Conservation (phyloP, 2,113 vertebrate genomes). For the Trichomycterus rosablanca region DNA sequence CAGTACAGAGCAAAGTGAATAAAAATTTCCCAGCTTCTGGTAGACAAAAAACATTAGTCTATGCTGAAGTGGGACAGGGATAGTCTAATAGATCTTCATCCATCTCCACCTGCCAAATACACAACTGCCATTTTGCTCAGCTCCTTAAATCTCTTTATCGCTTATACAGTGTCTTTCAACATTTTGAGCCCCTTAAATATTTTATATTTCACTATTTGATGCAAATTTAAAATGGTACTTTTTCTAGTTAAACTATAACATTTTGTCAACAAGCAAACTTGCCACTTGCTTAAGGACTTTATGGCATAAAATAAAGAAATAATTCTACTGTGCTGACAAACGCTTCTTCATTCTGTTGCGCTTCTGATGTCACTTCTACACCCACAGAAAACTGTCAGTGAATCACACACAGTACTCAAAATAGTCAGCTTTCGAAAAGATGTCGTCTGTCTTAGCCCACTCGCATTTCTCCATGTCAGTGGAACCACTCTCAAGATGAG, state of each 20-base stretch:
- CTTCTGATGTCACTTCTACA: slow-evolving; percentile 31
- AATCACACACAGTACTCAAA: slow-evolving; percentile 40
- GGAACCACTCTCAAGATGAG: slow-evolving; percentile 41
- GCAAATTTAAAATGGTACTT: too few species aligned
- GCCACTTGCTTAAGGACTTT: too few species aligned
- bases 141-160: slow-evolving; percentile 1
- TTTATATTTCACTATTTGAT: too few species aligned
- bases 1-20: slow-evolving; percentile 52
- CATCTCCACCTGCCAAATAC: slow-evolving; percentile 30
- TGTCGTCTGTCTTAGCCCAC: slow-evolving; percentile 41
- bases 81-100: slow-evolving; percentile 53
- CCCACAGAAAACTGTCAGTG: slow-evolving; percentile 28
- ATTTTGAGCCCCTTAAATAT: too few species aligned
- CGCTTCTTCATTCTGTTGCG: background rate
- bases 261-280: too few species aligned
- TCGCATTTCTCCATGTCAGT: background rate
- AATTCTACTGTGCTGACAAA: too few species aligned
- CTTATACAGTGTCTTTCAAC: too few species aligned
- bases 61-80: slow-evolving; percentile 16
- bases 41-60: slow-evolving; percentile 52
- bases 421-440: slow-evolving; percentile 48
- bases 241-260: too few species aligned
- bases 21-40: slow-evolving; percentile 40
- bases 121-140: background rate
- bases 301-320: too few species aligned